Evolutionary conservation across 2,797 vertebrate genomes (phyloP).

Genomic region (Sternarchorhynchus goeldii): DNA sequence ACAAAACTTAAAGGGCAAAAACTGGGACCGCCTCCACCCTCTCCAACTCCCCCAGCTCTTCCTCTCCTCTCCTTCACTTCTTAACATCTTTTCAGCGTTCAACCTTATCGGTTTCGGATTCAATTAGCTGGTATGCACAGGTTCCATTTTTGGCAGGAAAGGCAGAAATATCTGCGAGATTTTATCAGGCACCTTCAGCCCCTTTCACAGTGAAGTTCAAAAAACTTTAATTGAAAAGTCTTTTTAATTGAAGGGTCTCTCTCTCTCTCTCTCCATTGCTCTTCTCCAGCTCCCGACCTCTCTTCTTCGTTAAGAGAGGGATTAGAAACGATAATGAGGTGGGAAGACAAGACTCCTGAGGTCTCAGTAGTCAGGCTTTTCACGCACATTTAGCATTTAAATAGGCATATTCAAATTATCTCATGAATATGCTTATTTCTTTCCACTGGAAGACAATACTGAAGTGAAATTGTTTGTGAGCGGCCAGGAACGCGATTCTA

Average conservation of each 20-base stretch:
- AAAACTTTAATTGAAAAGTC: constrained; percentile 76
- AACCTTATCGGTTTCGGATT: constrained; percentile 74
- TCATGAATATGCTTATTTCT: constrained; percentile 19
- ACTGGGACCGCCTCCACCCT: constrained; percentile 28
- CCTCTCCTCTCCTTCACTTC: constrained; percentile 45
- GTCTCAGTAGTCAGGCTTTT: neutral
- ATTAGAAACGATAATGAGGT: constrained; percentile 53
- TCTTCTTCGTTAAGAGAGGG: constrained; percentile 27
- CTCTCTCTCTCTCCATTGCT: constrained; percentile 38
- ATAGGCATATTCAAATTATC: constrained; percentile 26
- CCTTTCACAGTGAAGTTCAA: constrained; percentile 73
- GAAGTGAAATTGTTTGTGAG: neutral
- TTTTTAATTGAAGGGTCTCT: constrained; percentile 74
- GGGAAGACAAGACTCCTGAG: constrained; percentile 15
- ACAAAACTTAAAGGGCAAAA: constrained; percentile 24
- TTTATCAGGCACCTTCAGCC: constrained; percentile 70
- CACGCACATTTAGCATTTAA: constrained; percentile 34
- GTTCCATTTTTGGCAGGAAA: constrained; percentile 71
- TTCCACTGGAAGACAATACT: neutral
- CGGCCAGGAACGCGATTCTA: neutral
- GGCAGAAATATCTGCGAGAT: constrained; percentile 68
- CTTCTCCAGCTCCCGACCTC: constrained; percentile 34
- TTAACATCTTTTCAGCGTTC: constrained; percentile 60
- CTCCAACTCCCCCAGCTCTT: constrained; percentile 1
- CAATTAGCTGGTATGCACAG: constrained; percentile 74